These are phyloP conservation scores for Nettapus auritus DNA, from an alignment of 2,113 vertebrate species.

Conservation along the genomic window DNA sequence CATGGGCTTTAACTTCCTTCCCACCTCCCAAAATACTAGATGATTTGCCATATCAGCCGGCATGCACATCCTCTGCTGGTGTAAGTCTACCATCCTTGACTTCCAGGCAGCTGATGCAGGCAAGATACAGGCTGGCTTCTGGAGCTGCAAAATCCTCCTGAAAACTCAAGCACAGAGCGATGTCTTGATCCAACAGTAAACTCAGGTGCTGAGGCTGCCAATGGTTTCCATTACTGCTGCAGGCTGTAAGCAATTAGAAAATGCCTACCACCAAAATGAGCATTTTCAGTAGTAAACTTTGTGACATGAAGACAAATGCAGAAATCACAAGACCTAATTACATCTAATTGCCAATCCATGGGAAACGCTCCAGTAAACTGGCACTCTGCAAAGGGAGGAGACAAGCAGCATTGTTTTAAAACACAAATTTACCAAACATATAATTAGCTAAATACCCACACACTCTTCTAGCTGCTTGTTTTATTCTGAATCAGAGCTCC, in stretches of 20 bases:
- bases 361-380: constrained; percentile 76
- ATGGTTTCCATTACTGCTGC: constrained; percentile 70
- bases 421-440: constrained; percentile 62
- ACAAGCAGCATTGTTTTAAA: constrained; percentile 78
- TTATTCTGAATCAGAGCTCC: constrained; percentile 50
- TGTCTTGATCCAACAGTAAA: not conserved
- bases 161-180: constrained; percentile 32
- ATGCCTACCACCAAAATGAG: constrained; percentile 59
- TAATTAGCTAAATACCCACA: constrained; percentile 75
- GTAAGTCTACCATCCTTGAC: not conserved
- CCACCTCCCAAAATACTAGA: not conserved
- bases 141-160: constrained; percentile 50
- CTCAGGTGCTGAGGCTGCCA: constrained; percentile 45
- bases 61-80: not conserved
- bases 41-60: not conserved
- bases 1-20: not conserved
- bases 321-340: constrained; percentile 77
- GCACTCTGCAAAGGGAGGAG: constrained; percentile 73
- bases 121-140: not conserved
- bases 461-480: constrained; percentile 58
- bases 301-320: constrained; percentile 73
- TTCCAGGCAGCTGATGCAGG: not conserved
- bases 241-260: constrained; percentile 54
- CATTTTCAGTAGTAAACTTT: constrained; percentile 65
- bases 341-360: constrained; percentile 72